These are phyloP conservation scores for Falcunculus frontatus DNA, from an alignment of 2,113 vertebrate genomes.

Conservation along the genomic window DNA sequence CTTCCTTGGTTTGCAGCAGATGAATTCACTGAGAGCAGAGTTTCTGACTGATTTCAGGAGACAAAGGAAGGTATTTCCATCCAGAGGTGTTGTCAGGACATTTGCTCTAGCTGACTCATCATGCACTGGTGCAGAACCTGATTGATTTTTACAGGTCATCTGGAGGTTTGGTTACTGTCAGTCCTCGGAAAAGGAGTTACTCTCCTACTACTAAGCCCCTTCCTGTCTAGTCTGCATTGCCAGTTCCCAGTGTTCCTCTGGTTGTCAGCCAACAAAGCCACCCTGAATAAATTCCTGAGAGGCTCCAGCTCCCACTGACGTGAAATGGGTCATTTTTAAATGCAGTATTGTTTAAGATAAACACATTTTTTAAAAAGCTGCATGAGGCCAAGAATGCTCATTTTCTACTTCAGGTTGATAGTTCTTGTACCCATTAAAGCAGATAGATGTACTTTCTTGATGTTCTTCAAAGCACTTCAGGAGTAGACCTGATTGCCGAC, in stretches of 20 bases:
- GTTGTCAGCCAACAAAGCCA: background rate
- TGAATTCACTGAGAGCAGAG: background rate
- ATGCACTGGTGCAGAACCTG: background rate
- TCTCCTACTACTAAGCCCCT: background rate
- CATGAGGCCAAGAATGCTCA: background rate
- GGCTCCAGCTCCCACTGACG: background rate
- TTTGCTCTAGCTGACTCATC: background rate
- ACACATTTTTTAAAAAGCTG: background rate
- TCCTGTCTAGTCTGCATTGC: background rate
- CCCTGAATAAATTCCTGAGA: background rate
- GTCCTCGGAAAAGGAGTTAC: background rate
- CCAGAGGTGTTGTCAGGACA: background rate
- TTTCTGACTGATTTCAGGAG: background rate
- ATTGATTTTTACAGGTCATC: background rate
- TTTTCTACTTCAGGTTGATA: background rate
- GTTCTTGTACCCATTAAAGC: background rate
- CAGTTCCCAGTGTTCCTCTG: background rate
- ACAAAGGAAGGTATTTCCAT: background rate
- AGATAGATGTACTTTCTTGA: background rate
- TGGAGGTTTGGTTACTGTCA: background rate
- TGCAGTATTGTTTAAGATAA: background rate
- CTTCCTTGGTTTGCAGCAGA: background rate
- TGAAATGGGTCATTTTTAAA: background rate
- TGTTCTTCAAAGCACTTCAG: background rate
- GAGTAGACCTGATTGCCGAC: background rate